These are phyloP conservation scores for Drosophila navojoa DNA, from an alignment of 1,140 invertebrate species.

Conservation along the genomic window DNA sequence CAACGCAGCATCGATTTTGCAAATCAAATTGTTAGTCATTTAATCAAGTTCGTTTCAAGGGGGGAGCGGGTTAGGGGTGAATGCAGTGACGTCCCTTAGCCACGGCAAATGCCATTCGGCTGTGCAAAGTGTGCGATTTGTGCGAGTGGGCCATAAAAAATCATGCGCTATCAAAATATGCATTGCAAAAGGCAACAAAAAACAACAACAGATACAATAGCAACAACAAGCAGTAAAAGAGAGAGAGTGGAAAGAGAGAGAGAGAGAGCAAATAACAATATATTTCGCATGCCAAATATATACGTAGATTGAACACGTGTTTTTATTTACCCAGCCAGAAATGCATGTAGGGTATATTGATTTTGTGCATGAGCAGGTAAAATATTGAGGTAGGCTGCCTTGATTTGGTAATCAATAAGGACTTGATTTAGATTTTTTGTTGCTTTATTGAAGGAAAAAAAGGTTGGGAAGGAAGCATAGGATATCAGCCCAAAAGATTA, in stretches of 20 bases:
- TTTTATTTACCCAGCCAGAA: constrained; percentile 24
- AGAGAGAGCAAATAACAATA: constrained; percentile 45
- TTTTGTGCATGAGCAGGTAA: too few species aligned
- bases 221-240: constrained; percentile 17
- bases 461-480: too few species aligned
- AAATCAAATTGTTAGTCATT: constrained; percentile 37
- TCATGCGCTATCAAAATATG: constrained; percentile 43
- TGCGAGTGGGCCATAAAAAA: constrained; percentile 33
- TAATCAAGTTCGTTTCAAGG: constrained; percentile 14
- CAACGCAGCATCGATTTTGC: constrained; percentile 25
- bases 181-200: constrained; percentile 17
- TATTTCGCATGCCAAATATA: constrained; percentile 66
- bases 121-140: constrained; percentile 17
- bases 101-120: neutral
- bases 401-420: too few species aligned
- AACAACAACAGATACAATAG: neutral
- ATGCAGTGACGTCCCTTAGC: neutral
- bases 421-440: too few species aligned
- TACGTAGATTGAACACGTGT: constrained; percentile 61
- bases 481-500: too few species aligned
- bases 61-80: too few species aligned
- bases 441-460: too few species aligned
- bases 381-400: too few species aligned
- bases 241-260: too few species aligned
- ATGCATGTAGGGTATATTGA: neutral